Percentiles rank a stretch among this genome's conserved stretches.
These are phyloP conservation scores for cat (Felis catus) DNA, from an alignment of 2,113 vertebrate genomes.

Conservation along the genomic window DNA sequence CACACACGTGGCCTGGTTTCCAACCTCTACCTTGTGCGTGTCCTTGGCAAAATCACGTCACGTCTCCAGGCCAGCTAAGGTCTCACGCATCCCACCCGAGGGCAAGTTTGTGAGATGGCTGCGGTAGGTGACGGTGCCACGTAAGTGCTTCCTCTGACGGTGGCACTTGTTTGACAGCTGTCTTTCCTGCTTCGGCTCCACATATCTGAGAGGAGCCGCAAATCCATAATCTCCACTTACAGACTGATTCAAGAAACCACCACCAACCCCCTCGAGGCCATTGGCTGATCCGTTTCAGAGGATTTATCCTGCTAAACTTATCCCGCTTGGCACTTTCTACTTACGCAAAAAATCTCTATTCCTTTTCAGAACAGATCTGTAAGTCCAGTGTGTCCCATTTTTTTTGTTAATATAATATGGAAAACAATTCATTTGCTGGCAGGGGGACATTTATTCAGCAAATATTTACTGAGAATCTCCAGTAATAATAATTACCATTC, in stretches of 20 bases:
- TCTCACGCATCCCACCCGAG: fast-evolving
- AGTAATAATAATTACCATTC: not conserved
- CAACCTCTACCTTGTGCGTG: not conserved
- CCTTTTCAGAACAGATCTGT: not conserved
- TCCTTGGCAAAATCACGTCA: not conserved
- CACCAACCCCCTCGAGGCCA: not conserved
- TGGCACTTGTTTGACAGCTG: not conserved
- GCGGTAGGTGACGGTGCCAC: fast-evolving
- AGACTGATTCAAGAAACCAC: not conserved
- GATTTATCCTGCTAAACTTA: not conserved
- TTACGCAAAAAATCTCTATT: not conserved
- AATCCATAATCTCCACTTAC: not conserved
- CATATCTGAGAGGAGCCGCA: not conserved
- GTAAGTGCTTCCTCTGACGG: not conserved
- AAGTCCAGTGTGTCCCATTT: not conserved
- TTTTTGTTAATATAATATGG: not conserved
- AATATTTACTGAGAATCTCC: not conserved
- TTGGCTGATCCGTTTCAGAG: not conserved
- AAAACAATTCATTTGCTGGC: not conserved
- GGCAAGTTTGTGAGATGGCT: not conserved
- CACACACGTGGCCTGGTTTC: not conserved
- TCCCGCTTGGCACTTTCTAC: not conserved
- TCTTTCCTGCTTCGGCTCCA: not conserved
- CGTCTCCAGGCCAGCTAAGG: fast-evolving
- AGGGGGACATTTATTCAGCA: not conserved